phyloP scores from a whole-genome alignment of 2,797 vertebrate genomes.

The Pitangus sulphuratus region DNA sequence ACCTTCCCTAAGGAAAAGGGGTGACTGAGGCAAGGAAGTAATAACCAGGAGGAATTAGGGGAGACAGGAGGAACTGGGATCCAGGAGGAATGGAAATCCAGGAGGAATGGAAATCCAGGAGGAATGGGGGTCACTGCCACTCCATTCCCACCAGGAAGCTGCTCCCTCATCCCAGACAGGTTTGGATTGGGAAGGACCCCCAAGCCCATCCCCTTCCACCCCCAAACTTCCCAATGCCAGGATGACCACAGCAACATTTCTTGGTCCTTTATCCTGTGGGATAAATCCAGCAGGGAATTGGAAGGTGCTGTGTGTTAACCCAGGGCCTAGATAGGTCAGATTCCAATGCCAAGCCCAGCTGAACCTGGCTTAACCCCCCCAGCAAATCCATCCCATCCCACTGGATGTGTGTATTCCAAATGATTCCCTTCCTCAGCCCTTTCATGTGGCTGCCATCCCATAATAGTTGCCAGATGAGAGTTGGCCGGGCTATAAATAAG shows the following conservation, averaged over 20 bases:
- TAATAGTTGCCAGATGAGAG: slow-evolving; percentile 81
- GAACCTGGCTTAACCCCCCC: neutral
- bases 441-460: slow-evolving; percentile 76
- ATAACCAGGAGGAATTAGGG: neutral
- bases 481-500: slow-evolving; percentile 78
- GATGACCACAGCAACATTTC: too few species aligned
- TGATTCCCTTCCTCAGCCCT: neutral
- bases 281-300: too few species aligned
- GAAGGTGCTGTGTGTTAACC: too few species aligned
- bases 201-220: too few species aligned
- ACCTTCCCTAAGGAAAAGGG: neutral
- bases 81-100: too few species aligned
- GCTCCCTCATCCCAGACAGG: too few species aligned
- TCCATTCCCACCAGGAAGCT: neutral
- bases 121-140: neutral
- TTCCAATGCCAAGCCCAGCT: neutral
- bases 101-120: too few species aligned
- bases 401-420: neutral
- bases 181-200: neutral
- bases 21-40: neutral
- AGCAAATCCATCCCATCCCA: neutral
- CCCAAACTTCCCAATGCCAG: too few species aligned
- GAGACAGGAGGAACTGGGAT: too few species aligned
- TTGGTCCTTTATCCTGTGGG: too few species aligned
- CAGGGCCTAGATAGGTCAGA: too few species aligned